phyloP scores from a whole-genome alignment of 1,140 invertebrate species.

The Eubasilissa regina region DNA sequence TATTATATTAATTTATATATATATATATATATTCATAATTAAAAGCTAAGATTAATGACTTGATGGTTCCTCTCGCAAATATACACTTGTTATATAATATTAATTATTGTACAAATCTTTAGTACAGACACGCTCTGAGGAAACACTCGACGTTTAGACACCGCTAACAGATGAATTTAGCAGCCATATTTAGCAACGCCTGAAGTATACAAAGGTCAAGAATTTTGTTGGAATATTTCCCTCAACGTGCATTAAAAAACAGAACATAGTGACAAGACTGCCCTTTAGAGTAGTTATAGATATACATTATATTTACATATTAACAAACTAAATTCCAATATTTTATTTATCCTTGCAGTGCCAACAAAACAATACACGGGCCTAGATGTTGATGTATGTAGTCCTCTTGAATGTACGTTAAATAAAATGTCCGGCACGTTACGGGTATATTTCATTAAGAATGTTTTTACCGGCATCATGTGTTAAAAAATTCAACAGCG shows the following conservation, averaged over 20 bases:
- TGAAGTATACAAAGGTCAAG: background rate
- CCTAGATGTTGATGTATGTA: no score
- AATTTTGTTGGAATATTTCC: background rate
- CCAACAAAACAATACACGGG: no score
- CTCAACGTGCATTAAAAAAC: background rate
- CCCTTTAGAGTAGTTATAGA: background rate
- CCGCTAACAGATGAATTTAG: no score
- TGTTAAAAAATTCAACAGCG: no score
- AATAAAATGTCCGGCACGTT: no score
- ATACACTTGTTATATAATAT: background rate
- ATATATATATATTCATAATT: background rate
- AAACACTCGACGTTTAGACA: background rate
- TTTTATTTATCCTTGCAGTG: no score
- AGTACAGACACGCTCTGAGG: background rate
- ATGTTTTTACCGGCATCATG: no score
- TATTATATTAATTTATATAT: background rate
- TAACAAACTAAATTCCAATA: background rate
- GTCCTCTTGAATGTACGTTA: no score
- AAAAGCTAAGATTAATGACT: constrained; percentile 18
- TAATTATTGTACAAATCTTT: constrained; percentile 16
- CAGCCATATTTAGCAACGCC: no score
- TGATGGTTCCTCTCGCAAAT: background rate
- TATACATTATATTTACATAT: constrained; percentile 6
- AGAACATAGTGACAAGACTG: background rate
- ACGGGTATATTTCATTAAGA: no score